Percentiles rank a stretch among this genome's conserved stretches.
Evolutionary conservation across 2,797 vertebrate genomes (phyloP).

Genomic region (Sebastes iracundus): DNA sequence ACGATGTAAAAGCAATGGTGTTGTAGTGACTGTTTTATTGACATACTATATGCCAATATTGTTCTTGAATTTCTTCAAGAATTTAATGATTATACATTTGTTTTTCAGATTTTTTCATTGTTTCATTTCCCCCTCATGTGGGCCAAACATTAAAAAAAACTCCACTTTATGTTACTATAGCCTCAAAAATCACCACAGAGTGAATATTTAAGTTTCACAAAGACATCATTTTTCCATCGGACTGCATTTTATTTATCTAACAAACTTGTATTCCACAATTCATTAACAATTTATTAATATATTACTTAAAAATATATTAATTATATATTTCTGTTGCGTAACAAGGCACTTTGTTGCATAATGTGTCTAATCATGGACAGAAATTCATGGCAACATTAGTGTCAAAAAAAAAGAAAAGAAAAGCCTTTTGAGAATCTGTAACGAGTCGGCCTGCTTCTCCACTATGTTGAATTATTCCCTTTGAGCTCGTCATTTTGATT

Average conservation of each 20-base stretch:
- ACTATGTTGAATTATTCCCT: background rate
- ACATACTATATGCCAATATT: background rate
- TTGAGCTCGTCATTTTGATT: background rate
- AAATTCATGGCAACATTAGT: constrained; percentile 6
- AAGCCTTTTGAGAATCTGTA: background rate
- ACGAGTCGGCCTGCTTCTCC: background rate
- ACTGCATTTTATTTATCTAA: background rate
- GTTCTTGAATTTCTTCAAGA: background rate
- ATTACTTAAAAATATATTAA: too few relatives aligned
- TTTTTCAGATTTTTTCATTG: background rate
- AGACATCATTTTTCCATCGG: background rate
- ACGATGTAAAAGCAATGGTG: background rate
- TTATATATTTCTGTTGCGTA: constrained; percentile 13
- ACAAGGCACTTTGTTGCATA: constrained; percentile 20
- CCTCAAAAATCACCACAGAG: background rate
- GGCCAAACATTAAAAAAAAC: background rate
- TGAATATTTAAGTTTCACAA: background rate
- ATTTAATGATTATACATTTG: background rate
- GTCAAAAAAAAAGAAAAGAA: background rate
- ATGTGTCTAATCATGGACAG: background rate
- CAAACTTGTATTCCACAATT: background rate
- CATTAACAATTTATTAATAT: background rate
- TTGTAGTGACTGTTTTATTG: background rate
- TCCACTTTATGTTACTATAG: background rate
- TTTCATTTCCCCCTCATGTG: accelerated